Percentiles rank a stretch among this genome's conserved stretches.
These are phyloP conservation scores for Aphelinus atriplicis DNA, from an alignment of 1,140 invertebrate genomes.

Conservation along the genomic window DNA sequence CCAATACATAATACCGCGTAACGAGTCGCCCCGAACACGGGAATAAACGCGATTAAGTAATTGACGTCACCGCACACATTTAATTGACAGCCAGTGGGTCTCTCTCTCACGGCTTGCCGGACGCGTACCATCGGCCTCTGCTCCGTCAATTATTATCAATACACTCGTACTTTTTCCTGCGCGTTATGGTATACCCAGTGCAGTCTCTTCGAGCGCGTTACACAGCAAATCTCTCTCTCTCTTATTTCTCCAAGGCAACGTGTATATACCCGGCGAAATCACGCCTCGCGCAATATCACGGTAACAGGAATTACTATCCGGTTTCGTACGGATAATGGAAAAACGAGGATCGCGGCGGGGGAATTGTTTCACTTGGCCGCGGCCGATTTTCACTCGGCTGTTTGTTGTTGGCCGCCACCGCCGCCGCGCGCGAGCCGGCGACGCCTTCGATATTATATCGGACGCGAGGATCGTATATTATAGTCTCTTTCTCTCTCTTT, in stretches of 20 bases:
- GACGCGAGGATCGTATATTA: too few relatives aligned
- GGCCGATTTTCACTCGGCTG: background rate
- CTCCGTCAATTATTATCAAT: background rate
- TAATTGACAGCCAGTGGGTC: slow-evolving; percentile 17
- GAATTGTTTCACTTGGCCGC: slow-evolving; percentile 11
- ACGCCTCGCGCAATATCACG: slow-evolving; percentile 19
- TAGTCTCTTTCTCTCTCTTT: background rate
- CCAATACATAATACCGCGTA: background rate
- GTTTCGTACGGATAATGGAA: slow-evolving; percentile 31
- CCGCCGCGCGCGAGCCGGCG: background rate
- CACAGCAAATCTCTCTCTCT: background rate
- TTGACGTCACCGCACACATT: slow-evolving; percentile 31
- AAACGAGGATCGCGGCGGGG: background rate
- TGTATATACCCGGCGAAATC: background rate
- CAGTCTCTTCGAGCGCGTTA: background rate
- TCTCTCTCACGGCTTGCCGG: background rate
- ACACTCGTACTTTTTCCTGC: background rate
- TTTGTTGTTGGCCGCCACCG: background rate
- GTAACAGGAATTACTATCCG: slow-evolving; percentile 28
- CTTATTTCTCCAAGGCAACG: background rate
- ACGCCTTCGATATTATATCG: slow-evolving; percentile 16
- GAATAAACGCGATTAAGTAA: slow-evolving; percentile 14
- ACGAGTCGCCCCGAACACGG: background rate
- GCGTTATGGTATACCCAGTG: background rate
- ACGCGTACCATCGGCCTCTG: background rate